Conservation (phyloP, 2,797 vertebrate species). For the Tauraco hartlaubi region DNA sequence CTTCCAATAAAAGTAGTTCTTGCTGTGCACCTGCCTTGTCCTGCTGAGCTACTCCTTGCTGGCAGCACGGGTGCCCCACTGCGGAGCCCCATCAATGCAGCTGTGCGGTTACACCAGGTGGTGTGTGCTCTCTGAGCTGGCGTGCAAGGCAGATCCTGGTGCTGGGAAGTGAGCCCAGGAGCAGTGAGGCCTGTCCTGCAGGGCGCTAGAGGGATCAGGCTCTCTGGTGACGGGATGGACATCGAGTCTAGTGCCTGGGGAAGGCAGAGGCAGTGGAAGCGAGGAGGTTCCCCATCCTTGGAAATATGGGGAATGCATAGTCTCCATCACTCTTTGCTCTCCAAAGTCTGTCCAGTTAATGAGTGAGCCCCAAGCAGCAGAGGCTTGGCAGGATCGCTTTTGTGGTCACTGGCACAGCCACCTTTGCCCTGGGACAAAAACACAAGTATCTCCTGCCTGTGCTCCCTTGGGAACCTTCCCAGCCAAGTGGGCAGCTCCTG, state of each 20-base stretch:
- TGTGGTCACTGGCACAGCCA: background rate
- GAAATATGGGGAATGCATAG: background rate
- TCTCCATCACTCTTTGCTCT: conserved; percentile 19
- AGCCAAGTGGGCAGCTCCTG: background rate
- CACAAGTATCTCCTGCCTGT: background rate
- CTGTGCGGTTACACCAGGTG: background rate
- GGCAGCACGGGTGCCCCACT: background rate
- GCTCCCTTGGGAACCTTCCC: background rate
- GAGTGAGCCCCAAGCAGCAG: background rate
- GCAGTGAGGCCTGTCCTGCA: background rate
- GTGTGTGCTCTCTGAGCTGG: accelerated
- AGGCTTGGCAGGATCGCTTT: background rate
- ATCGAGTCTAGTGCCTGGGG: accelerated
- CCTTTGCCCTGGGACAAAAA: background rate
- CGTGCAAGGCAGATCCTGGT: background rate
- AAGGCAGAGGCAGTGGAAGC: background rate
- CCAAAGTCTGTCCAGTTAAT: conserved; percentile 16
- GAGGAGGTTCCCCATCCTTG: background rate
- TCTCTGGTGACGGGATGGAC: background rate
- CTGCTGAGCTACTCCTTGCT: background rate
- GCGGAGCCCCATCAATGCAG: accelerated
- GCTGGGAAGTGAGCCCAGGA: background rate
- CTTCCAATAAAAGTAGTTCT: conserved; percentile 76
- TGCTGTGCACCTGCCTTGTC: background rate
- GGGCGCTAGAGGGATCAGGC: background rate